Conservation (phyloP, 2,113 vertebrate species). For the Lates calcarifer region DNA sequence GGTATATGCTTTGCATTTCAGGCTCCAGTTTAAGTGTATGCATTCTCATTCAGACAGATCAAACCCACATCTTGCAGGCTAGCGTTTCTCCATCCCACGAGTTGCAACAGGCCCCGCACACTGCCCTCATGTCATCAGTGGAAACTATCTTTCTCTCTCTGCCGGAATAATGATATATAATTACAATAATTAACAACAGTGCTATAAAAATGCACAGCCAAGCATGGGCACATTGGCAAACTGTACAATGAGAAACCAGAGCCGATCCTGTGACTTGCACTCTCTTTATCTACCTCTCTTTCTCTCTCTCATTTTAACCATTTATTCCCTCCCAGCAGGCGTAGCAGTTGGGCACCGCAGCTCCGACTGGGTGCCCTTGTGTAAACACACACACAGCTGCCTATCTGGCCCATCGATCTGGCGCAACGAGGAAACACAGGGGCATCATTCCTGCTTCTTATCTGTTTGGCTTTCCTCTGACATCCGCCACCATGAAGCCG, state of each 20-base stretch:
- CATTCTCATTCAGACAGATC: constrained; percentile 63
- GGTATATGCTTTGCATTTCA: neutral
- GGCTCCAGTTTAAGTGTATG: constrained; percentile 37
- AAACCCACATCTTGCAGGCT: constrained; percentile 69
- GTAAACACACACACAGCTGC: constrained; percentile 74
- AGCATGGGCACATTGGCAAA: constrained; percentile 40
- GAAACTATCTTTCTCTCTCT: constrained; percentile 76
- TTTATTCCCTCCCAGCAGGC: constrained; percentile 21
- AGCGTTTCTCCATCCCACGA: constrained; percentile 69
- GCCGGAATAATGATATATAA: constrained; percentile 81
- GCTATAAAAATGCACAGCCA: constrained; percentile 59
- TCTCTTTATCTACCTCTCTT: constrained; percentile 14
- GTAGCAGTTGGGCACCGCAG: constrained; percentile 16
- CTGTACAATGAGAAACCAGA: constrained; percentile 32
- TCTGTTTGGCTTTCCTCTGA: constrained; percentile 78
- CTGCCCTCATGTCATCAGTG: constrained; percentile 78
- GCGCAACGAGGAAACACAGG: constrained; percentile 81
- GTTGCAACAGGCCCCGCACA: constrained; percentile 77
- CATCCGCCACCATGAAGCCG: constrained; percentile 82
- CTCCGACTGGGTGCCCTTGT: constrained; percentile 63
- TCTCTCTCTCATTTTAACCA: constrained; percentile 7
- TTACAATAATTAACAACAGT: constrained; percentile 79
- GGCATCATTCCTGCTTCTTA: constrained; percentile 82
- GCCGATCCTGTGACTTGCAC: constrained; percentile 20
- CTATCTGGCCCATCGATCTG: constrained; percentile 81